Percentiles rank a stretch among this genome's conserved stretches.
These are phyloP conservation scores for Bovichtus variegatus DNA, from an alignment of 2,797 vertebrate species.

Conservation along the genomic window DNA sequence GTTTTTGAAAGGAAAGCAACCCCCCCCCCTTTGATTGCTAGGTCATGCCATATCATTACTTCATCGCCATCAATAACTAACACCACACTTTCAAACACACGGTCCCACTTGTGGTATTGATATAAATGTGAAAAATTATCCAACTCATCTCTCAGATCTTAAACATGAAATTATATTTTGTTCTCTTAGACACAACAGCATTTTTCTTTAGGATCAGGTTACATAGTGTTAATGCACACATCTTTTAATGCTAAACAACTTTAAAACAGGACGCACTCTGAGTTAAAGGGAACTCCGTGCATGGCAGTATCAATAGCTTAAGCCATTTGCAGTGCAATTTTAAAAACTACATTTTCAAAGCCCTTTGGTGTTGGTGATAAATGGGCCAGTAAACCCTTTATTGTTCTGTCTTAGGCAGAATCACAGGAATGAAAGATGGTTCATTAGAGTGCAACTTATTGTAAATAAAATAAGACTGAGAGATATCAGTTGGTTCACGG, in stretches of 20 bases:
- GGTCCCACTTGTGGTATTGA: background rate
- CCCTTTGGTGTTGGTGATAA: conserved; percentile 79
- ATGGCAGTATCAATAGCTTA: conserved; percentile 76
- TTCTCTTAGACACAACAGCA: background rate
- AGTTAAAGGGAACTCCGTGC: conserved; percentile 50
- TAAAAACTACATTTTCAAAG: conserved; percentile 84
- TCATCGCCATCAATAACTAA: conserved; percentile 51
- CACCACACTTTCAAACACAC: conserved; percentile 7
- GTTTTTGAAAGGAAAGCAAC: conserved; percentile 61
- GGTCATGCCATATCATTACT: conserved; percentile 44
- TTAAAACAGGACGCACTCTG: conserved; percentile 20
- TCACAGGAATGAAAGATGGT: conserved; percentile 68
- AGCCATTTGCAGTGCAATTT: conserved; percentile 80
- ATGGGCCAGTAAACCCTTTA: conserved; percentile 80
- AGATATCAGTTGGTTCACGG: conserved; percentile 4
- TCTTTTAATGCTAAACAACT: conserved; percentile 5
- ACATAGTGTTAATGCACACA: background rate
- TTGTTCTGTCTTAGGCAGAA: conserved; percentile 77
- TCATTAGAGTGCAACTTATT: conserved; percentile 54
- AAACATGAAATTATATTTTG: background rate
- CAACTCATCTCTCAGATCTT: background rate
- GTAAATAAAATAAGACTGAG: conserved; percentile 61
- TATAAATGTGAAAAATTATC: background rate
- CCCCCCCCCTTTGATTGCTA: conserved; percentile 22
- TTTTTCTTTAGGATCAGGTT: background rate